Base-by-base conservation (phyloP, 1,140 invertebrate genomes). In the Homarus americanus region DNA sequence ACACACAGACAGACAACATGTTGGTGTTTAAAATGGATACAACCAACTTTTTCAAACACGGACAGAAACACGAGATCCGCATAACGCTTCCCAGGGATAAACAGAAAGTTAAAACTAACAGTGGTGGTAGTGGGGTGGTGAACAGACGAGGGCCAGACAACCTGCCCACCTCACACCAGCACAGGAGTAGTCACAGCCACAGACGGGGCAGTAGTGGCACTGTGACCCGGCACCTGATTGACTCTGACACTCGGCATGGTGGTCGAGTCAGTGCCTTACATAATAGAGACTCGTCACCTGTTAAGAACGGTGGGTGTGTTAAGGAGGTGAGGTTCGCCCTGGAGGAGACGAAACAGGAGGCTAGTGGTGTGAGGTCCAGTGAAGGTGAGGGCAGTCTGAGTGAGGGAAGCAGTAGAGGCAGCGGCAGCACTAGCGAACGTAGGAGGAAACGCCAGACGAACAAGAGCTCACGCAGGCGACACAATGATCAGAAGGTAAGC, bases 1-100 rank as follows among this genome's bases (percentile, higher is more conserved):
- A n/a, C n/a, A n/a, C n/a, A n/a, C n/a, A n/a, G n/a, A n/a, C 53
- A 15, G 15, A 44, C 87, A 83, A 28, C n/a, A 90, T 90, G 87
- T 36, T 90, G 80, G 80, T 90, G 32, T 90, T 90, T 72, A 90
- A 90, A 36, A 90, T 90, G 87, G 87, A 90, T 69, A 90, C 87
- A 24, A 90, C 87, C n/a, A 82, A 82, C 40, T 38, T 90, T 3
- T 90, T 90, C 80, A 82, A 82, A 80, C 40, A 90, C 79, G 87
- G 87, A 7, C 87, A 90, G 49, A 90, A 90, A 34, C 87, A 90
- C 44, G 87, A 90, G 41, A 41, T 90, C 40, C 63, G 87, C 24
- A 90, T 90, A 66, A 76, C 87, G 0, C 69, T 90, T 4, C 87
- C 87, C 32, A 63, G 87, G 20, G 87, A 90, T 34, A 90, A 90